Evolutionary conservation across 1,140 invertebrate species (phyloP), one percentile per base, ranked within the genome.

Genomic region (Helicoverpa zea): DNA sequence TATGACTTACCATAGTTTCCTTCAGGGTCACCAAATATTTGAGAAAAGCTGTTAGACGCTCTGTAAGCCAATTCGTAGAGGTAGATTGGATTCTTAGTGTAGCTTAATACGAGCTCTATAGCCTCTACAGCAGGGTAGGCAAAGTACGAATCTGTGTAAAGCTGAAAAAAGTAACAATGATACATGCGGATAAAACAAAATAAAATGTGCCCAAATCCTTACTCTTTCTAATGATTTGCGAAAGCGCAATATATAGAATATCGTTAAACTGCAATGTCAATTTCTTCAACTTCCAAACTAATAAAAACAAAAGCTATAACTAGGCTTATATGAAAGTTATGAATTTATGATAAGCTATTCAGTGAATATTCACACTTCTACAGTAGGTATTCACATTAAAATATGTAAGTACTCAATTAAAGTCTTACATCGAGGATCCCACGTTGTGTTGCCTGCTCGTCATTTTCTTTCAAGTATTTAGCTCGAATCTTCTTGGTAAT

Each of bases 91-190:
- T 91, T 91, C 30, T 92, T 91, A 0, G 87, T 87, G 43, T 92
- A 88, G 16, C 94, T 94, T 10, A 91, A 81, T 3, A 96, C 96
- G 23, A 96, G 90, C 52, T 95, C 95, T 0, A 97, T 87, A 0
- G 96, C 95, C 79, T 96, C 95, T 79, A 97, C 91, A 13, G 95
- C 94, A 0, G 96, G 96, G 49, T 96, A 95, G 1, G 95, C 94
- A 83, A 97, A 97, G 96, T 97, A 97, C 0, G 96, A 96, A 87
- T 97, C 97, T 0, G 96, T 96, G 68, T 97, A 97, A 75, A 97
- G 95, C 97, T 97, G 84, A 7, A 95, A 94, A 73, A 35, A 52
- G 47, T 23, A 58, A 52, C 16, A 74, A 59, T 59, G 4, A n/a
- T 66, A 66, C 2, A 9, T 7, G 2, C 16, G 3, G 35, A 35